Base-by-base conservation (phyloP, 2,797 vertebrate species). In the Selene dorsalis region DNA sequence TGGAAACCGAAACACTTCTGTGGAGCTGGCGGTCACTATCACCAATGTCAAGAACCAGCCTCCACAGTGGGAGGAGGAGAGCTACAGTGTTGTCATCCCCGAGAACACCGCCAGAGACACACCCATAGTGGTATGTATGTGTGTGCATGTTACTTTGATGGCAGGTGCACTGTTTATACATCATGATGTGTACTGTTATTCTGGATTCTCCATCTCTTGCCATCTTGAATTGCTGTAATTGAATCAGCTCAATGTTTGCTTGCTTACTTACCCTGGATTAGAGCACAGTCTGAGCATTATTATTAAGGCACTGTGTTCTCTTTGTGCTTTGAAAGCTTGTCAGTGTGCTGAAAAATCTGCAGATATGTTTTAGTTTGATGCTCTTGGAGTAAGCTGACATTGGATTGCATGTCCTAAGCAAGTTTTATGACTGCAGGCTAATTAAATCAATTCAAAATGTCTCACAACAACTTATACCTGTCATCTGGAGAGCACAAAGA, bases 31-130 rank as follows among this genome's bases (percentile, higher is more conserved):
- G 0, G 96, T 97, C 79, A 95, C 95, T 84, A 93, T 96, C 84
- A 97, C 95, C 70, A 96, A 95, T 35, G 95, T 95, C 73, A 95
- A 96, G 89, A 97, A 96, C 86, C 94, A 96, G 87, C 96, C 96
- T 10, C 97, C 96, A 1, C 94, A 94, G 70, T 97, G 97, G 97
- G 96, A 96, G 80, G 91, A 91, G 80, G 95, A 96, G 38, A 94
- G 84, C 88, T 96, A 97, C 72, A 94, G 95, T n/a, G 94, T 96
- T n/a, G 89, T 96, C 65, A 92, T 97, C 82, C 95, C 95, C 6
- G 96, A 96, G 87, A 97, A 96, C 78, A 94, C 93, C 0, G 92
- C 94, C 79, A 93, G 94, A 69, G 96, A 97, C 92, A 91, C 94
- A 0, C 85, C 93, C 10, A 59, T 96, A 69, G 93, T 93, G 93